Percentiles rank a stretch among this genome's conserved stretches.
phyloP scores from a whole-genome alignment of 1,140 invertebrate species.

The Pachypeltis micranthus region DNA sequence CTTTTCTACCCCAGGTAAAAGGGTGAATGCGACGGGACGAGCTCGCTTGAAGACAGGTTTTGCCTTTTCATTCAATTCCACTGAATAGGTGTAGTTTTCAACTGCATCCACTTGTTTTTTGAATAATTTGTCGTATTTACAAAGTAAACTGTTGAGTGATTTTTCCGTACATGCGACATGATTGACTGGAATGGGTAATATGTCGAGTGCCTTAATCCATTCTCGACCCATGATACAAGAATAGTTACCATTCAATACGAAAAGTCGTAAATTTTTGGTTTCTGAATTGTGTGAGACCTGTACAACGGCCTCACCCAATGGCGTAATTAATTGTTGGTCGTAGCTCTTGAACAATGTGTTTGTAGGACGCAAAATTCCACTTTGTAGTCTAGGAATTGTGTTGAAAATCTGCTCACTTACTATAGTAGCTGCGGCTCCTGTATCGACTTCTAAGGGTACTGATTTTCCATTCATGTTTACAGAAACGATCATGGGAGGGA shows the following conservation, averaged over 20 bases:
- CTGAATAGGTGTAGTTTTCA: not conserved
- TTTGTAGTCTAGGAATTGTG: not conserved
- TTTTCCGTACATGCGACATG: not conserved
- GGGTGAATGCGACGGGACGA: not conserved
- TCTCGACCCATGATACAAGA: not conserved
- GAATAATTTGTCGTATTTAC: not conserved
- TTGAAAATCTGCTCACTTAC: not conserved
- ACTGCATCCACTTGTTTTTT: constrained; percentile 1
- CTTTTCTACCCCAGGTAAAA: not conserved
- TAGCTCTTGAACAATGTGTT: not conserved
- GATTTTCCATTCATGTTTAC: not conserved
- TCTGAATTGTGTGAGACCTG: not conserved
- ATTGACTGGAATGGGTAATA: not conserved
- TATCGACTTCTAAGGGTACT: not conserved
- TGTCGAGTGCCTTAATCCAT: not conserved
- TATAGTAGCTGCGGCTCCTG: not conserved
- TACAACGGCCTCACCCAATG: not conserved
- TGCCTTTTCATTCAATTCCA: not conserved
- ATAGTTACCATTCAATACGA: not conserved
- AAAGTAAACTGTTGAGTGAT: not conserved
- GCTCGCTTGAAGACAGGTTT: not conserved
- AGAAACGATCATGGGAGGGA: not conserved
- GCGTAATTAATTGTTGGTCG: not conserved
- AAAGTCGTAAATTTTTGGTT: not conserved
- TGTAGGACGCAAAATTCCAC: not conserved